Base-by-base conservation (phyloP, 1,140 invertebrate genomes). In the Adoxophyes honmai region DNA sequence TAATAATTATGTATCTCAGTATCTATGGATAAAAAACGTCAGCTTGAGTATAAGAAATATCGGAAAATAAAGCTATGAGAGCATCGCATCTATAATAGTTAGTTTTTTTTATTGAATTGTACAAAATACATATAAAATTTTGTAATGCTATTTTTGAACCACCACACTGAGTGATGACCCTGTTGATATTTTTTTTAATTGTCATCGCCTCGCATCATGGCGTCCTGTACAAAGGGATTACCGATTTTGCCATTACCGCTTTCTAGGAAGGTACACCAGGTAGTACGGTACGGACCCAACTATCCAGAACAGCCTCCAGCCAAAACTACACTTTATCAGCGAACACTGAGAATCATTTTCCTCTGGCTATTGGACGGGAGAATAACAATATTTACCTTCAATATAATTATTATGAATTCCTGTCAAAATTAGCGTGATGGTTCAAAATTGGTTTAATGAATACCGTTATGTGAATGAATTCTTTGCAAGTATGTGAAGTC, bases 231-330 rank as follows among this genome's bases (percentile, higher is more conserved):
- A 78, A 83, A 75, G 80, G 82, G 85, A 88, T 86, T 86, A 88
- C 71, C 13, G 65, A 67, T 69, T 81, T 84, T 75, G 68, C 74
- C 76, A 86, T 87, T 84, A 81, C 42, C 42, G 75, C 62, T 58
- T 88, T 86, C 81, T 74, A 72, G 80, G 82, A 88, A 88, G 79
- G 80, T 76, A 77, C 55, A 60, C 70, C 84, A 88, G 82, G 85
- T 86, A 88, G 80, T 68, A 68, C 62, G 57, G 80, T 68, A 68
- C 62, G 57, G 68, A 59, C 56, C 52, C 74, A 65, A 71, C 83
- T 80, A 74, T 78, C 64, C 68, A 56, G 6, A 2, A 28, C 21
- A 28, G 6, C 21, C 34, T 57, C 55, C 69, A 59, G 55, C 52
- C 51, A 36, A 73, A 64, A 65, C 58, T 57, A 34, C 53, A 64